Conservation (phyloP, 1,140 invertebrate species). For the Drosophila lacteicornis region DNA sequence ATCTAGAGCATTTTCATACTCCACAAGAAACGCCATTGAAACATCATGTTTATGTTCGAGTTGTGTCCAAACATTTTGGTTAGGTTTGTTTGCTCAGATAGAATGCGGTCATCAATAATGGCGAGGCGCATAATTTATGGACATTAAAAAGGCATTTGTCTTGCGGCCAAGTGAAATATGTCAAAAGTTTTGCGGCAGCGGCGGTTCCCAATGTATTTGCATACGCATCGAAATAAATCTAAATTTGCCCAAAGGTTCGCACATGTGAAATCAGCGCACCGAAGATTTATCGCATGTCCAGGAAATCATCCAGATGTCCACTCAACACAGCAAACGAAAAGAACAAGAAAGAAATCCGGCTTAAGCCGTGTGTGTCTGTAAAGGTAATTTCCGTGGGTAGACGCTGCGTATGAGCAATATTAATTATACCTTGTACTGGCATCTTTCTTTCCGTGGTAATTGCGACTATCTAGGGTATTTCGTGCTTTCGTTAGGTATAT, state of each 20-base stretch:
- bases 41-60: constrained; percentile 20
- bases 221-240: constrained; percentile 66
- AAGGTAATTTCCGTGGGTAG: constrained; percentile 24
- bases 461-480: constrained; percentile 21
- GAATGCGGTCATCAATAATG: constrained; percentile 25
- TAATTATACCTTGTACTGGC: constrained; percentile 61
- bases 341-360: constrained; percentile 21
- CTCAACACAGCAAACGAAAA: constrained; percentile 2
- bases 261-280: constrained; percentile 71
- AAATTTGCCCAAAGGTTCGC: constrained; percentile 70
- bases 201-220: constrained; percentile 47
- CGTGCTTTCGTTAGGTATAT: background rate
- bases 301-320: constrained; percentile 61
- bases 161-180: constrained; percentile 62
- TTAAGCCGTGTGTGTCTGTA: constrained; percentile 9
- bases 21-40: constrained; percentile 8
- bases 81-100: background rate
- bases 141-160: constrained; percentile 70
- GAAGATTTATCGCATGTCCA: constrained; percentile 67
- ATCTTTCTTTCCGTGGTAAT: constrained; percentile 5
- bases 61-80: constrained; percentile 2
- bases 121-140: constrained; percentile 57
- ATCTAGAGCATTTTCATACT: constrained; percentile 1
- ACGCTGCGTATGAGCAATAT: constrained; percentile 73
- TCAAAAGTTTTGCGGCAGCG: constrained; percentile 64